Conservation (phyloP, 2,888 invertebrate species). For the Stenurella melanura region DNA sequence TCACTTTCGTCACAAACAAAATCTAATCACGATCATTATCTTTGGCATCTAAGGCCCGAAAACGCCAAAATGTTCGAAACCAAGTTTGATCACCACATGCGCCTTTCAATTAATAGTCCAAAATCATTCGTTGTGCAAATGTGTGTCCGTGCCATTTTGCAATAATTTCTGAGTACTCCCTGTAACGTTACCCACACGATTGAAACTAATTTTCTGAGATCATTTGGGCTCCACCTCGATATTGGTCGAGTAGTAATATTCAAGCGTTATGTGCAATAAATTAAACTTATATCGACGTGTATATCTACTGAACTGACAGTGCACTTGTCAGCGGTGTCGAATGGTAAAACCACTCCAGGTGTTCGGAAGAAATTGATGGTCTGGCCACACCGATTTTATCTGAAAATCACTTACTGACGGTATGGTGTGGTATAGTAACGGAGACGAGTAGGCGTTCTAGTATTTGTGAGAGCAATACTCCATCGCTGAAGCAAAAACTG, state of each 20-base stretch:
- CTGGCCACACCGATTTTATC: conserved; percentile 33
- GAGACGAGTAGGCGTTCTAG: conserved; percentile 10
- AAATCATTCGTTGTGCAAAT: too few species aligned
- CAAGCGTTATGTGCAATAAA: conserved; percentile 17
- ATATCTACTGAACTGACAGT: conserved; percentile 24
- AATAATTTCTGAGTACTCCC: too few species aligned
- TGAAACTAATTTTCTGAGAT: neutral
- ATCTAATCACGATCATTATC: too few species aligned
- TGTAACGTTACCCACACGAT: neutral
- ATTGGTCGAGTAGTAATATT: neutral
- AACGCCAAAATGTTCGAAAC: too few species aligned
- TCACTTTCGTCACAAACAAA: too few species aligned
- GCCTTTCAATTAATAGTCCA: too few species aligned
- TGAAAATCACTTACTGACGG: conserved; percentile 18
- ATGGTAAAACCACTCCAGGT: conserved; percentile 21
- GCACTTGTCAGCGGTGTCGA: conserved; percentile 33
- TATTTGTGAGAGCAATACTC: neutral
- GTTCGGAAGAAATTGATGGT: conserved; percentile 32
- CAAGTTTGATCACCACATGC: too few species aligned
- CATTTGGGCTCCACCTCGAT: neutral
- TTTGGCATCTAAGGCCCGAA: too few species aligned
- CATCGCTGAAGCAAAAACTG: neutral
- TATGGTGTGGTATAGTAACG: neutral
- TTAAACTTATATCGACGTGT: conserved; percentile 27
- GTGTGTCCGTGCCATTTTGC: too few species aligned